These are phyloP conservation scores for Palythoa grandis DNA, from an alignment of 92 coral and sea anemone species.

Conservation along the genomic window DNA sequence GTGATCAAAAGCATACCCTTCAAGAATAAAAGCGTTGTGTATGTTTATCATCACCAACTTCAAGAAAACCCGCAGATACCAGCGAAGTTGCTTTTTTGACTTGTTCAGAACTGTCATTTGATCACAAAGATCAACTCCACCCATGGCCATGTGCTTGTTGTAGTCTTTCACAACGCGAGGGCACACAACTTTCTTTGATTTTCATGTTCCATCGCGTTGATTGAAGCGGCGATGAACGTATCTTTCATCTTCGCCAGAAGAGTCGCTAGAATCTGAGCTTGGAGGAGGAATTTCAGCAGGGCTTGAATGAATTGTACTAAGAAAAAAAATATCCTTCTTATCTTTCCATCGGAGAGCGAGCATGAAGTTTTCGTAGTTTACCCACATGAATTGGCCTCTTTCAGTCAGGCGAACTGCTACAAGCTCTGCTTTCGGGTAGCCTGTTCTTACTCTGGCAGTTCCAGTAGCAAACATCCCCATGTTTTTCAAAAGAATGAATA, in stretches of 20 bases:
- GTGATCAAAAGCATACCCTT: background rate
- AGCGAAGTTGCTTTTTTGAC: conserved; percentile 17
- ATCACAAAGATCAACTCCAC: conserved; percentile 50
- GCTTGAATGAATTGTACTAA: conserved; percentile 50
- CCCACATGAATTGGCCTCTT: conserved; percentile 50
- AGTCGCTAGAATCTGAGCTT: background rate
- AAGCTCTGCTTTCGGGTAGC: conserved; percentile 41
- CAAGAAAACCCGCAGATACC: conserved; percentile 31
- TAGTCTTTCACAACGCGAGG: conserved; percentile 38
- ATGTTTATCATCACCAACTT: conserved; percentile 33
- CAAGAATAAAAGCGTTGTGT: conserved; percentile 14
- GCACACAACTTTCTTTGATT: conserved; percentile 9
- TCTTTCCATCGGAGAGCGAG: conserved; percentile 61
- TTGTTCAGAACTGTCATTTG: conserved; percentile 35
- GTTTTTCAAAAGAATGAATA: conserved; percentile 46
- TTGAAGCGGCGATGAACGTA: conserved; percentile 2
- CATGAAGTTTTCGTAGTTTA: conserved; percentile 34
- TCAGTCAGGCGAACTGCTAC: conserved; percentile 26
- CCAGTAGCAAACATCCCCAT: conserved; percentile 47
- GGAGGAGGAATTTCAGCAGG: background rate
- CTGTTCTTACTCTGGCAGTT: conserved; percentile 46
- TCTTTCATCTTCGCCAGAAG: conserved; percentile 1
- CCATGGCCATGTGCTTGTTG: conserved; percentile 52
- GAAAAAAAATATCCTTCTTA: conserved; percentile 45
- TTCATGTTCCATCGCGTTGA: conserved; percentile 11